Conservation (phyloP, 2,888 invertebrate genomes). For the Catotricha subobsoleta region DNA sequence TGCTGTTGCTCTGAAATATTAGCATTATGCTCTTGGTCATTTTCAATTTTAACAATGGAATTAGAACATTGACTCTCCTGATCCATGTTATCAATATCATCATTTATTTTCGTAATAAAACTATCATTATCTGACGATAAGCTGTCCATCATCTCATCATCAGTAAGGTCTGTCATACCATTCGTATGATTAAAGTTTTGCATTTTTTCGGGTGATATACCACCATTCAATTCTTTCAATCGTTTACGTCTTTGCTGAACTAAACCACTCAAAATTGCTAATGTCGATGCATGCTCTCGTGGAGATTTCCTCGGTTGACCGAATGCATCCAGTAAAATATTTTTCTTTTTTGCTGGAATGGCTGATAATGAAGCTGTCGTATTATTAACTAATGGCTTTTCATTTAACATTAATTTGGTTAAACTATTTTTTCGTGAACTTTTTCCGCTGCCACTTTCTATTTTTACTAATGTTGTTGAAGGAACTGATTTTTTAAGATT, state of each 20-base stretch:
- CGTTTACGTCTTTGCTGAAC: conserved; percentile 31
- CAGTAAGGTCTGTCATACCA: no score
- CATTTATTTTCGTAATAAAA: no score
- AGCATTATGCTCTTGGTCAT: no score
- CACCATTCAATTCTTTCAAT: conserved; percentile 13
- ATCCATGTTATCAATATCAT: no score
- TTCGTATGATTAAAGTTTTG: not conserved
- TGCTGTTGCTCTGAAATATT: no score
- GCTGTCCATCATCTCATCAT: no score
- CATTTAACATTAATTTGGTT: not conserved
- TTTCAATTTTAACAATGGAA: no score
- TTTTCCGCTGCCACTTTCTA: not conserved
- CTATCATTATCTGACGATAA: no score
- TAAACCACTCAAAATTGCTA: conserved; percentile 59
- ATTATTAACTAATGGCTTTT: conserved; percentile 1
- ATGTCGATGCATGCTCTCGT: conserved; percentile 70
- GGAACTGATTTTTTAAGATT: no score
- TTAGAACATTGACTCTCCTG: no score
- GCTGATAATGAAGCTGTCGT: not conserved
- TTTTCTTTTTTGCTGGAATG: conserved; percentile 1
- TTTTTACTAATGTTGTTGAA: no score
- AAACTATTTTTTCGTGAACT: not conserved
- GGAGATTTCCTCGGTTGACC: conserved; percentile 63
- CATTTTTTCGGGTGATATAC: conserved; percentile 8
- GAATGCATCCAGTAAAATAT: conserved; percentile 28